These are phyloP conservation scores for Papilio demoleus DNA, from an alignment of 2,888 invertebrate genomes.

Conservation along the genomic window DNA sequence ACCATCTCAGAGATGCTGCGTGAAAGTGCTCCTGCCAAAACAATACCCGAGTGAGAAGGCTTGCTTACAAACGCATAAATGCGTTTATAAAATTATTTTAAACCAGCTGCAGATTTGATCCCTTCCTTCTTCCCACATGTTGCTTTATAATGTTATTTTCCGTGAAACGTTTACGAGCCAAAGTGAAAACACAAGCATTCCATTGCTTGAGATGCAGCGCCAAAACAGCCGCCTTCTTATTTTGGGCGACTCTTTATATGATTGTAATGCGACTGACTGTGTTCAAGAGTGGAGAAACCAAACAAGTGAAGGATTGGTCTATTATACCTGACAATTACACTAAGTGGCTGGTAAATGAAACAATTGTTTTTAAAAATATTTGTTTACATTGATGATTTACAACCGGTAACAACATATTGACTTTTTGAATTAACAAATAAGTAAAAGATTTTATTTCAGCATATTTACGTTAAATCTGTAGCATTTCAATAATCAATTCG, in stretches of 20 bases:
- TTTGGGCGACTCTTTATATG: conserved; percentile 77
- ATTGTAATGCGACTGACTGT: conserved; percentile 78
- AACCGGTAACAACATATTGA: background rate
- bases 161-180: conserved; percentile 65
- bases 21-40: conserved; percentile 43
- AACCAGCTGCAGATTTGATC: conserved; percentile 7
- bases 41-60: conserved; percentile 44
- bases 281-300: conserved; percentile 69
- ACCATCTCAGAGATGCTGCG: conserved; percentile 68
- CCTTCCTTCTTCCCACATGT: conserved; percentile 57
- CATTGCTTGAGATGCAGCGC: conserved; percentile 75
- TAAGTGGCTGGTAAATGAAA: conserved; percentile 71
- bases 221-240: conserved; percentile 75
- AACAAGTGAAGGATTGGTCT: conserved; percentile 69
- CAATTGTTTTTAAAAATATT: conserved; percentile 23
- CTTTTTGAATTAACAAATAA: too few relatives aligned
- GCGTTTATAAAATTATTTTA: background rate
- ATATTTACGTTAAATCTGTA: too few relatives aligned
- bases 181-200: conserved; percentile 65
- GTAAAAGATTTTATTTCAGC: too few relatives aligned
- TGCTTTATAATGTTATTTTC: conserved; percentile 66
- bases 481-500: too few relatives aligned
- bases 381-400: conserved; percentile 13
- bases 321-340: conserved; percentile 76
- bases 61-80: conserved; percentile 39